These are phyloP conservation scores for Naja naja DNA, from an alignment of 2,113 vertebrate genomes.

Conservation along the genomic window DNA sequence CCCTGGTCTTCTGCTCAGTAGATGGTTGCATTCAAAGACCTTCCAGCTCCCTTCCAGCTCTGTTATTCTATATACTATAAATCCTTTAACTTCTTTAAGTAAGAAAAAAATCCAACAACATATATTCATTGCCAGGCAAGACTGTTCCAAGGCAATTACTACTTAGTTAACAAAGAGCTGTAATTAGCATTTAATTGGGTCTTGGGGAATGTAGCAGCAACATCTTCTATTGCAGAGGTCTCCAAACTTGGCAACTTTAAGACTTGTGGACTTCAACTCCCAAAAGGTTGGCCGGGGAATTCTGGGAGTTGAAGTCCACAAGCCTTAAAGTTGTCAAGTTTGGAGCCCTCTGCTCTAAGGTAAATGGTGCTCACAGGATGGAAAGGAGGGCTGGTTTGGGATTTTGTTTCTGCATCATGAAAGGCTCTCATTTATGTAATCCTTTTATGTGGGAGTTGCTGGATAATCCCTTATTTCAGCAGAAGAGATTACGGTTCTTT, in stretches of 20 bases:
- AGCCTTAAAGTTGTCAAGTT: no score
- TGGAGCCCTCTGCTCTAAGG: not conserved
- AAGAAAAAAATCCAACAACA: constrained; percentile 9
- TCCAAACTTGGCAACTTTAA: no score
- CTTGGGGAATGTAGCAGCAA: not conserved
- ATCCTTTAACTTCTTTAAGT: constrained; percentile 34
- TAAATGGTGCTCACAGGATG: not conserved
- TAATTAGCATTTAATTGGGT: not conserved
- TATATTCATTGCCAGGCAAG: constrained; percentile 32
- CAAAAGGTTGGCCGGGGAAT: no score
- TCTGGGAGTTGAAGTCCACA: no score
- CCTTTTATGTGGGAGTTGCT: not conserved
- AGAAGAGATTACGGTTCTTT: not conserved
- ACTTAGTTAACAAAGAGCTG: not conserved
- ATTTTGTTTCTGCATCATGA: not conserved
- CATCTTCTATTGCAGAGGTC: not conserved
- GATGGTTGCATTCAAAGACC: not conserved
- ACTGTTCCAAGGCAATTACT: constrained; percentile 1
- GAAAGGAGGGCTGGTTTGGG: not conserved
- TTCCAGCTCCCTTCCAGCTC: not conserved
- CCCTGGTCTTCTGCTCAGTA: not conserved
- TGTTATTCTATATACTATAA: not conserved
- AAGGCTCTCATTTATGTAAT: not conserved
- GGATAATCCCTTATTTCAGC: not conserved
- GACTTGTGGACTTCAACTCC: no score